Percentiles rank a stretch among this genome's conserved stretches.
Conservation (phyloP, 2,888 invertebrate species). For the Adelognathus sp. region DNA sequence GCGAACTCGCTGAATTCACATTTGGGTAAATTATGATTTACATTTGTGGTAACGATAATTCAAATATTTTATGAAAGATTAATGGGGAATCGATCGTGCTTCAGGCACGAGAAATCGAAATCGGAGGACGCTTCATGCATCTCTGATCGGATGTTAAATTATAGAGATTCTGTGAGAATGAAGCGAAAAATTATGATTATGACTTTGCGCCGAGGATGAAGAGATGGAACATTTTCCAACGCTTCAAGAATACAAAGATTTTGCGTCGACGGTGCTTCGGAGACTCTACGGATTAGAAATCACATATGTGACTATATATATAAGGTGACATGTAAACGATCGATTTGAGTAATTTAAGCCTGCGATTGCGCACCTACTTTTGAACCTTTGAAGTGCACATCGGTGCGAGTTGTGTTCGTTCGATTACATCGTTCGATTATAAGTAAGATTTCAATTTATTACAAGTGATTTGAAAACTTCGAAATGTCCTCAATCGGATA, state of each 20-base stretch:
- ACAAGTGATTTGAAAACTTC: too few relatives aligned
- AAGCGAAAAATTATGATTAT: slow-evolving; percentile 34
- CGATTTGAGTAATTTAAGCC: too few relatives aligned
- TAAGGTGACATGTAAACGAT: too few relatives aligned
- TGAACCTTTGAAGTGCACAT: too few relatives aligned
- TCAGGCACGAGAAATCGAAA: neutral
- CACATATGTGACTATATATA: too few relatives aligned
- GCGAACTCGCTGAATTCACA: neutral
- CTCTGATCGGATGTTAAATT: neutral
- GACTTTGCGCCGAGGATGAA: slow-evolving; percentile 17
- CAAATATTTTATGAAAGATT: neutral
- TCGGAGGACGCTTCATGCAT: neutral
- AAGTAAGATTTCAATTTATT: too few relatives aligned
- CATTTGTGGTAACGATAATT: neutral
- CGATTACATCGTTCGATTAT: too few relatives aligned
- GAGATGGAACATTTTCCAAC: slow-evolving; percentile 33
- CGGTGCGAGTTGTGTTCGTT: too few relatives aligned
- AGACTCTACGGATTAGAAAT: neutral
- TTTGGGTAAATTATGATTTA: neutral
- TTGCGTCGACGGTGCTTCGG: neutral
- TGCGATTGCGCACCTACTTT: too few relatives aligned
- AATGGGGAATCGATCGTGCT: neutral
- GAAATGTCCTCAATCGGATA: too few relatives aligned
- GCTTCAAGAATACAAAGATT: slow-evolving; percentile 21
- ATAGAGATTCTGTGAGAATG: neutral